Evolutionary conservation across 2,888 invertebrate species (phyloP).

Genomic region (Acronicta psi): DNA sequence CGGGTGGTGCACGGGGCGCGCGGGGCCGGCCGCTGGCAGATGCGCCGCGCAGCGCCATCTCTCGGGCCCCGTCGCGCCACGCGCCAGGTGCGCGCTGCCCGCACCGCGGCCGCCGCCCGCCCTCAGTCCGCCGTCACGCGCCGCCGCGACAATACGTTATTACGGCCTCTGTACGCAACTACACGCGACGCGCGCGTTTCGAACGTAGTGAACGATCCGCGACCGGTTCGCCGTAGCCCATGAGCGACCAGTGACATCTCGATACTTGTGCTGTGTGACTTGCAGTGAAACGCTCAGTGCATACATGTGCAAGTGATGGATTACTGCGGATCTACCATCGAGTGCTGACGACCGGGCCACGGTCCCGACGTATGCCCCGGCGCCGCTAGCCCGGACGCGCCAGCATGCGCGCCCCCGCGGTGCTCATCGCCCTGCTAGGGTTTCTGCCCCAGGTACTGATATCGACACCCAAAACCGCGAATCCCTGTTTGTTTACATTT

Average conservation of each 20-base stretch:
- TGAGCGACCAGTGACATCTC: slow-evolving; percentile 86
- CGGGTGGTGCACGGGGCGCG: slow-evolving; percentile 62
- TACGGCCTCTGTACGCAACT: slow-evolving; percentile 74
- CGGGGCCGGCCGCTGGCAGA: slow-evolving; percentile 76
- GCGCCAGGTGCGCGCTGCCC: slow-evolving; percentile 83
- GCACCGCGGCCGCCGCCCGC: slow-evolving; percentile 84
- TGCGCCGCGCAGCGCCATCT: slow-evolving; percentile 88
- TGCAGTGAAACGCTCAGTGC: slow-evolving; percentile 86
- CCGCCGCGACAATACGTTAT: slow-evolving; percentile 79
- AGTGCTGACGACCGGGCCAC: slow-evolving; percentile 82
- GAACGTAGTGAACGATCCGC: slow-evolving; percentile 86
- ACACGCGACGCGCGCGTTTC: slow-evolving; percentile 86
- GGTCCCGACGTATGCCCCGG: slow-evolving; percentile 85
- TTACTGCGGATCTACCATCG: slow-evolving; percentile 81
- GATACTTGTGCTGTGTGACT: slow-evolving; percentile 86
- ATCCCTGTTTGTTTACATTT: slow-evolving; percentile 80
- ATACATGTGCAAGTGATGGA: slow-evolving; percentile 86
- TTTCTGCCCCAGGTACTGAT: slow-evolving; percentile 88
- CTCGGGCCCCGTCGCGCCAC: slow-evolving; percentile 70
- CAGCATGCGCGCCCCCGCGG: slow-evolving; percentile 88
- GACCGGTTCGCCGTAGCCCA: slow-evolving; percentile 85
- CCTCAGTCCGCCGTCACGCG: slow-evolving; percentile 88
- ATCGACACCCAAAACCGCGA: slow-evolving; percentile 79
- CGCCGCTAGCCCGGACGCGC: slow-evolving; percentile 87
- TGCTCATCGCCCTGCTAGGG: slow-evolving; percentile 88